A percentile compares a stretch with the other conserved stretches of the same genome.
These are phyloP conservation scores for Triplophysa rosa DNA, from an alignment of 2,113 vertebrate species.

Conservation along the genomic window DNA sequence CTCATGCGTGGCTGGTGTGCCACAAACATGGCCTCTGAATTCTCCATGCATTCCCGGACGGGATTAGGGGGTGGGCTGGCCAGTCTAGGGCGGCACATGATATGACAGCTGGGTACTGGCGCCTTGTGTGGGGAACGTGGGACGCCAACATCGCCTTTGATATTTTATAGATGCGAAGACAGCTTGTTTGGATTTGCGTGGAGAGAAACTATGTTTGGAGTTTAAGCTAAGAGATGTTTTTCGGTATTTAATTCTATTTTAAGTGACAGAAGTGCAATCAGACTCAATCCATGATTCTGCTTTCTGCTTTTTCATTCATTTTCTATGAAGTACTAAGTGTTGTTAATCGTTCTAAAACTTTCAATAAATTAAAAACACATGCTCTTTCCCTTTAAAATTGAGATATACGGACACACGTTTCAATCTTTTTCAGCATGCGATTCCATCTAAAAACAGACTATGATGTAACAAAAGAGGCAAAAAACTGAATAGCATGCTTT, in stretches of 20 bases:
- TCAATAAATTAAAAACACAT: too few relatives aligned
- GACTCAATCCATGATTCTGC: neutral
- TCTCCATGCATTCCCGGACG: slow-evolving; percentile 27
- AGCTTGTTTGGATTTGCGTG: slow-evolving; percentile 17
- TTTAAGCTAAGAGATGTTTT: slow-evolving; percentile 20
- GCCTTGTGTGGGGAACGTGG: slow-evolving; percentile 4
- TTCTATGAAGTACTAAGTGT: too few relatives aligned
- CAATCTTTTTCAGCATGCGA: too few relatives aligned
- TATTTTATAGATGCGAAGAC: slow-evolving; percentile 44
- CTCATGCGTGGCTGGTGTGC: slow-evolving; percentile 8
- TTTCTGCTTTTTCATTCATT: too few relatives aligned
- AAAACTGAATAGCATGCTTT: neutral
- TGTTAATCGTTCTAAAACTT: too few relatives aligned
- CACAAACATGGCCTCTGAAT: slow-evolving; percentile 23
- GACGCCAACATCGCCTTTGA: slow-evolving; percentile 1
- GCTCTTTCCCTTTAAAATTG: neutral
- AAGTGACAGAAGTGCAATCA: neutral
- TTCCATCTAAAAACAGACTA: neutral
- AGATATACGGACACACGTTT: too few relatives aligned
- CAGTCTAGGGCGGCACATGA: slow-evolving; percentile 12
- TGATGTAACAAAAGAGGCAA: neutral
- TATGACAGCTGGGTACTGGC: slow-evolving; percentile 28
- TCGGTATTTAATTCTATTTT: neutral
- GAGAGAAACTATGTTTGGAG: neutral
- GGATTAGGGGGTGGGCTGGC: slow-evolving; percentile 4